Evolutionary conservation across 2,797 vertebrate genomes (phyloP), one percentile per base, ranked within the genome.

Genomic region (Melanotaenia parkinsoni): DNA sequence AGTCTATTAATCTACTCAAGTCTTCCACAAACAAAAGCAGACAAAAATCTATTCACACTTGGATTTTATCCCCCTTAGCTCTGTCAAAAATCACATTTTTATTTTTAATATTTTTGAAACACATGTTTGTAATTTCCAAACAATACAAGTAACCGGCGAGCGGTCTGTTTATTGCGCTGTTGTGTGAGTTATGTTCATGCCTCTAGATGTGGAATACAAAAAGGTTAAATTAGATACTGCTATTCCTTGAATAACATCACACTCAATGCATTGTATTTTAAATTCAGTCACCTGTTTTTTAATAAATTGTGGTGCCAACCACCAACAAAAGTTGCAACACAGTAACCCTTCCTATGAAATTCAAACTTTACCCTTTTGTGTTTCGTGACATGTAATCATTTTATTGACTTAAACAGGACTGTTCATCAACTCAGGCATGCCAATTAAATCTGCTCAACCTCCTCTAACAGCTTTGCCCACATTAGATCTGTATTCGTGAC

Each of bases 401-500:
- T 81, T 80, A 90, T 83, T 79, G 66, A 86, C 77, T 80, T 73
- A 86, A 86, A 72, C 77, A 82, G 80, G 86, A 35, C 77, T 51
- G 53, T 86, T 92, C 68, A 91, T 91, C 86, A 88, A 67, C 32
- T n/a, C 74, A 80, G 85, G 87, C 82, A 80, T 60, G 86, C 57
- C 13, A 58, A 87, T 87, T 84, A 83, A 66, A 89, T 91, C 67
- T 57, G 66, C 58, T 71, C 63, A 63, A 72, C 76, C 75, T 89
- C 86, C 91, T 80, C 86, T 70, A 71, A 89, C 83, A 86, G 82
- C 85, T 84, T 87, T 82, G 84, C 87, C 76, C 90, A 85, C 83
- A 89, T 93, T 86, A 92, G 88, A 89, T 87, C 85, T 81, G 76
- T 79, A 85, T 94, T 94, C 93, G 93, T 95, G 94, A 94, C 94